These are phyloP conservation scores for Platalea minor DNA, from an alignment of 2,797 vertebrate species.

Conservation along the genomic window DNA sequence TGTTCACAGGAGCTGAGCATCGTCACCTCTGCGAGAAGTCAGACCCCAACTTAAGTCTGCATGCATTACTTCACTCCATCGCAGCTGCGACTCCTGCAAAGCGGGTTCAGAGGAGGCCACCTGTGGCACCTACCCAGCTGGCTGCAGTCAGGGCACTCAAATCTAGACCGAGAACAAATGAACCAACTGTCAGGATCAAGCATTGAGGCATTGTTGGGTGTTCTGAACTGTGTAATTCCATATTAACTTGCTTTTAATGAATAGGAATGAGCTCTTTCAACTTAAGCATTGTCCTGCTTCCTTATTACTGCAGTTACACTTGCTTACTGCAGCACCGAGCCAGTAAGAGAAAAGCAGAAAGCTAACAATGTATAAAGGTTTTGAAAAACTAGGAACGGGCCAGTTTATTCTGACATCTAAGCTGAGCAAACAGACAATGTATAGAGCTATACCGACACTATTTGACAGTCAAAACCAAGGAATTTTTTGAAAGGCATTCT, in stretches of 20 bases:
- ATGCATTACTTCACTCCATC: rapidly evolving
- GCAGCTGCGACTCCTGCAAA: not conserved
- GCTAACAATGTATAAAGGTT: not conserved
- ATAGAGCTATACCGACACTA: not conserved
- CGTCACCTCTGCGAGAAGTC: not conserved
- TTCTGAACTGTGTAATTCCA: not conserved
- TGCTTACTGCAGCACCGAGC: not conserved
- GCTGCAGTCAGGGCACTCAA: not conserved
- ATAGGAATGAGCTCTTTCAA: not conserved
- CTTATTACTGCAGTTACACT: not conserved
- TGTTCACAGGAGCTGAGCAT: not conserved
- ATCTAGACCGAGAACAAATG: not conserved
- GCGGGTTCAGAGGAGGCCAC: not conserved
- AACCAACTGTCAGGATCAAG: not conserved
- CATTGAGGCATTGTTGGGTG: not conserved
- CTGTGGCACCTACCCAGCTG: not conserved
- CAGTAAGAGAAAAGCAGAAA: not conserved
- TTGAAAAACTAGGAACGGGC: not conserved
- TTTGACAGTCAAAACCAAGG: not conserved
- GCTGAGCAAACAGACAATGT: not conserved
- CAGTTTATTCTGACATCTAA: not conserved
- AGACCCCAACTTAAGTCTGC: not conserved
- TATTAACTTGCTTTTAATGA: not conserved
- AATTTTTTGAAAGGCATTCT: not conserved
- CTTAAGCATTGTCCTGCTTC: not conserved